Evolutionary conservation across 92 coral and sea anemone species (phyloP).

Genomic region (Nematostella vectensis): DNA sequence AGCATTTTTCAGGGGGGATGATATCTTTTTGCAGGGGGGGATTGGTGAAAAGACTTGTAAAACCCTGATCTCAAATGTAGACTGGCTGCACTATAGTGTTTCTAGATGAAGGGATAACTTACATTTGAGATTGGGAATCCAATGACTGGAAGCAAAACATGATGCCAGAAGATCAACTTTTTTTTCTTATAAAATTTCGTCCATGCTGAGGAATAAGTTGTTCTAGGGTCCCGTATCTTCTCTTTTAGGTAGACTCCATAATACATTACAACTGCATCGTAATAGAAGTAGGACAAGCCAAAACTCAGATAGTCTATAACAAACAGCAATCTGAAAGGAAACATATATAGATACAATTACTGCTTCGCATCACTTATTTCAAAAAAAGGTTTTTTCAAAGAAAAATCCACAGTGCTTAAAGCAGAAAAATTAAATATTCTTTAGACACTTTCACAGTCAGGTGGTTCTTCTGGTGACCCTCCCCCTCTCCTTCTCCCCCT

Average conservation of each 20-base stretch:
- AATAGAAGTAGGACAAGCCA: slow-evolving; percentile 86
- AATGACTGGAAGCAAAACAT: slow-evolving; percentile 62
- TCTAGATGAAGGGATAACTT: slow-evolving; percentile 31
- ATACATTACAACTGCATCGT: slow-evolving; percentile 91
- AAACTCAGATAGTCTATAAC: slow-evolving; percentile 74
- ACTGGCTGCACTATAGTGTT: no score
- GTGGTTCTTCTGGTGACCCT: no score
- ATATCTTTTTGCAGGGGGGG: no score
- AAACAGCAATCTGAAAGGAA: slow-evolving; percentile 47
- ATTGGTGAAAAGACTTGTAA: no score
- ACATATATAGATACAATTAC: slow-evolving; percentile 1
- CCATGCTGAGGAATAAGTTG: slow-evolving; percentile 38
- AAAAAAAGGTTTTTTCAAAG: neutral
- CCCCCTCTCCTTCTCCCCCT: no score
- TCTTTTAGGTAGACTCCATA: slow-evolving; percentile 73
- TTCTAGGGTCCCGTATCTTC: slow-evolving; percentile 38
- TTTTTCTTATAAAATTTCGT: slow-evolving; percentile 59
- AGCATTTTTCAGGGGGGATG: no score
- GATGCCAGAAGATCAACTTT: slow-evolving; percentile 68
- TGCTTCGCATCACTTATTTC: neutral
- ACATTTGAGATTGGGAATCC: slow-evolving; percentile 91
- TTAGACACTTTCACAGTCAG: no score
- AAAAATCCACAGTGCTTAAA: neutral
- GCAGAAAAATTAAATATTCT: no score
- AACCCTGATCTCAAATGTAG: no score